phyloP scores from a whole-genome alignment of 2,888 invertebrate genomes.

The Hanleya hanleyi region DNA sequence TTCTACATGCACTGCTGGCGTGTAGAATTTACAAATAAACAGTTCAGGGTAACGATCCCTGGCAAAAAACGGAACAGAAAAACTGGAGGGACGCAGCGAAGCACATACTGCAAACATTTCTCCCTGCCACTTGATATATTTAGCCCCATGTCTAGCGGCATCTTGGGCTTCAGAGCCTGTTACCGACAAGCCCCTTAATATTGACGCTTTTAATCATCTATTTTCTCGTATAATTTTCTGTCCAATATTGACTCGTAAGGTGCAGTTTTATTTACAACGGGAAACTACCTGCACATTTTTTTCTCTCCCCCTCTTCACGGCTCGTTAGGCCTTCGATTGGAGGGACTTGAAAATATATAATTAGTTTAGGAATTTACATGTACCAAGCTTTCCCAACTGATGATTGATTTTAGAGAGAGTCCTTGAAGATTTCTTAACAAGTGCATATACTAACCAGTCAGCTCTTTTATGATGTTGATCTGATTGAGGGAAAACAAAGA shows the following conservation, averaged over 20 bases:
- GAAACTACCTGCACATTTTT: neutral
- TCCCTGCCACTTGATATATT: too few species aligned
- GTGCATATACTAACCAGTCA: too few species aligned
- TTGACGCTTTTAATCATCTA: neutral
- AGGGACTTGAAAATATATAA: too few species aligned
- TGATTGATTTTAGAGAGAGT: too few species aligned
- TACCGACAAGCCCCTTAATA: neutral
- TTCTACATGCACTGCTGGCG: neutral
- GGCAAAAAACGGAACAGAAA: neutral
- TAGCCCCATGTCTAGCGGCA: too few species aligned
- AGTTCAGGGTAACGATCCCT: neutral
- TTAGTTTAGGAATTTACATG: too few species aligned
- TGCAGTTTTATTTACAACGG: neutral
- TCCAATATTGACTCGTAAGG: neutral
- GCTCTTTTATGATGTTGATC: too few species aligned
- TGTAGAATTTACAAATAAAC: neutral
- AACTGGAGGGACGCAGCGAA: neutral
- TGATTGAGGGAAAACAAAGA: too few species aligned
- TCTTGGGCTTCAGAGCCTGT: neutral
- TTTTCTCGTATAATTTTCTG: neutral
- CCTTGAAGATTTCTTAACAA: too few species aligned
- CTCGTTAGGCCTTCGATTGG: too few species aligned
- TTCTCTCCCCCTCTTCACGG: neutral
- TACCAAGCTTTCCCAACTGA: too few species aligned
- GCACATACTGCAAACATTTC: neutral